Evolutionary conservation across 2,797 vertebrate genomes (phyloP).

Genomic region (Helarctos malayanus): DNA sequence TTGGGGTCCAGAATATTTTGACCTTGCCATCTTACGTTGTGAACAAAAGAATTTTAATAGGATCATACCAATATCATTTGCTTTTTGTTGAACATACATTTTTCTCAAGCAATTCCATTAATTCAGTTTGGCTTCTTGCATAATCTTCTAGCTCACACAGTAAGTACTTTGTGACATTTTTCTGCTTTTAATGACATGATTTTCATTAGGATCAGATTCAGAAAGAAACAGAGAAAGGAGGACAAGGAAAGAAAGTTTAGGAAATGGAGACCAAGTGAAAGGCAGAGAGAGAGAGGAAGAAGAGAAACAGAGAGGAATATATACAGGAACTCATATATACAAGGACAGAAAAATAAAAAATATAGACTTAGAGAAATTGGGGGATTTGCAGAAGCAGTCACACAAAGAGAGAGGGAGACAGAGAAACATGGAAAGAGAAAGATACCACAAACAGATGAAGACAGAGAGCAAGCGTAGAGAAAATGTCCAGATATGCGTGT

Average conservation of each 20-base stretch:
- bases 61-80: background rate
- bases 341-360: background rate
- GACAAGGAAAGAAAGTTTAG: background rate
- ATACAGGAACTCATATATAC: background rate
- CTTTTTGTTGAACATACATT: conserved; percentile 7
- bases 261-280: background rate
- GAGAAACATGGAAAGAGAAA: background rate
- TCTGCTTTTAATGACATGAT: conserved; percentile 15
- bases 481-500: background rate
- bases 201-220: conserved; percentile 22
- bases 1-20: background rate
- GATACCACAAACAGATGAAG: fast-evolving
- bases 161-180: conserved; percentile 11
- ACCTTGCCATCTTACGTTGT: background rate
- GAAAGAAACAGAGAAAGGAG: background rate
- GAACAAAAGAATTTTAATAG: background rate
- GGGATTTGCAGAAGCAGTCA: background rate
- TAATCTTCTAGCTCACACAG: background rate
- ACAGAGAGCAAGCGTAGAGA: background rate
- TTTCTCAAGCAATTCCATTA: background rate
- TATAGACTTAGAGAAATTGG: background rate
- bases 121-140: conserved; percentile 30
- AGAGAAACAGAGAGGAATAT: background rate
- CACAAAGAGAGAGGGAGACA: background rate
- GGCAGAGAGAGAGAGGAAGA: background rate